phyloP scores from a whole-genome alignment of 2,888 invertebrate species.

The Cyrtodaria siliqua region DNA sequence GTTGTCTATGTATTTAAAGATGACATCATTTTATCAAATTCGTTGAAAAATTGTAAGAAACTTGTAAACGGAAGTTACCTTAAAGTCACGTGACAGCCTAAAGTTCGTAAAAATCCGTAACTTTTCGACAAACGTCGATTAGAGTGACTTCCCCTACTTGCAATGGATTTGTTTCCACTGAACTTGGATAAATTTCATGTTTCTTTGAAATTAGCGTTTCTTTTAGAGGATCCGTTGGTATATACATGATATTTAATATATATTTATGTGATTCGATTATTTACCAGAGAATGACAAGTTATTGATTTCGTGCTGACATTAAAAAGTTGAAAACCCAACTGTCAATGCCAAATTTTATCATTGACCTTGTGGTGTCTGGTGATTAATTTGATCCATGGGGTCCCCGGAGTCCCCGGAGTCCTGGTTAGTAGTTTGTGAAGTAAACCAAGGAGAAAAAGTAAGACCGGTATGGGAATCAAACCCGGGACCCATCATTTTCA shows the following conservation, averaged over 20 bases:
- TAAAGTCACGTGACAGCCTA: conserved; percentile 39
- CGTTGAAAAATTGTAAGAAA: conserved; percentile 17
- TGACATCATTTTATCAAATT: conserved; percentile 22
- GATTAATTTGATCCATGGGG: too few relatives aligned
- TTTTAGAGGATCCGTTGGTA: conserved; percentile 44
- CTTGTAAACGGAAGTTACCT: conserved; percentile 31
- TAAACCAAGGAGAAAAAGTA: too few relatives aligned
- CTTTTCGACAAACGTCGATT: not conserved
- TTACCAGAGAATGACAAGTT: too few relatives aligned
- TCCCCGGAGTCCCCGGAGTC: too few relatives aligned
- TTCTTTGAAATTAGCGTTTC: conserved; percentile 43
- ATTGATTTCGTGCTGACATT: too few relatives aligned
- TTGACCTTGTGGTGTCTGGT: too few relatives aligned
- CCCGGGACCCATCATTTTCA: too few relatives aligned
- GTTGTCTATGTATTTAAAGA: not conserved
- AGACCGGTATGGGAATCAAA: too few relatives aligned
- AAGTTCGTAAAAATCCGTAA: too few relatives aligned
- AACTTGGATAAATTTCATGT: conserved; percentile 30
- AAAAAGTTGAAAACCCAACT: too few relatives aligned
- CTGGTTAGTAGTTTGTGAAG: too few relatives aligned
- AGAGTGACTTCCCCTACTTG: not conserved
- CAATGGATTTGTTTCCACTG: conserved; percentile 28
- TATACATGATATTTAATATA: not conserved
- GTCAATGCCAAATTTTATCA: too few relatives aligned
- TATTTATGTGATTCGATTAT: not conserved